phyloP scores from a whole-genome alignment of 2,113 vertebrate species.

The Cololabis saira region DNA sequence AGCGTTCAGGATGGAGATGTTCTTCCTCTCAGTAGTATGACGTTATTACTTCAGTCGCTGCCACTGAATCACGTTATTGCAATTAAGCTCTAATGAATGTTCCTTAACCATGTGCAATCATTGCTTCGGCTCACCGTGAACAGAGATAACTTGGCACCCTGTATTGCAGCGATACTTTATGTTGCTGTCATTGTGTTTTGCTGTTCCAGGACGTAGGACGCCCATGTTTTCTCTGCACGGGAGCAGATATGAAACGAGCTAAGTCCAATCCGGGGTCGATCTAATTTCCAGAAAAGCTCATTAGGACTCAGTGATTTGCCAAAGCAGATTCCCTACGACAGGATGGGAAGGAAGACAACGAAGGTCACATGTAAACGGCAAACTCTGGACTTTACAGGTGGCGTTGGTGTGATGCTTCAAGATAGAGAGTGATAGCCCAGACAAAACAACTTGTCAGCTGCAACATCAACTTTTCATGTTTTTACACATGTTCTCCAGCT shows the following conservation, averaged over 20 bases:
- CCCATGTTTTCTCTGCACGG: conserved; percentile 34
- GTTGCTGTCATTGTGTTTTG: conserved; percentile 24
- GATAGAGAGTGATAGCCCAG: conserved; percentile 52
- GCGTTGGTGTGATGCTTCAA: conserved; percentile 58
- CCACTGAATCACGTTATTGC: conserved; percentile 13
- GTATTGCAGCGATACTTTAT: conserved; percentile 1
- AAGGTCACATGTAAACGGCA: conserved; percentile 59
- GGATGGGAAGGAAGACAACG: conserved; percentile 34
- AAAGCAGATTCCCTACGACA: conserved; percentile 38
- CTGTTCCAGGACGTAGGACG: conserved; percentile 21
- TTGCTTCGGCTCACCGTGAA: conserved; percentile 10
- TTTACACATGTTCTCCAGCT: conserved; percentile 69
- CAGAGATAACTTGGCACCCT: neutral
- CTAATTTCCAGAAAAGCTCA: conserved; percentile 35
- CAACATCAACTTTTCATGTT: conserved; percentile 40
- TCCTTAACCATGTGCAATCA: conserved; percentile 8
- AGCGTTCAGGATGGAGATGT: conserved; percentile 48
- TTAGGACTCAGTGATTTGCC: conserved; percentile 32
- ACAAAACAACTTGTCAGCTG: conserved; percentile 63
- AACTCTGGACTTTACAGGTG: conserved; percentile 29
- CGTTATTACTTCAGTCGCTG: conserved; percentile 36
- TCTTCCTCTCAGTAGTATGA: conserved; percentile 18
- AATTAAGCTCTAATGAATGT: conserved; percentile 36
- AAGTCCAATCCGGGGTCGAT: conserved; percentile 35
- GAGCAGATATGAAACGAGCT: conserved; percentile 12